Conservation (phyloP, 2,888 invertebrate genomes). For the Caenorhabditis plicata region DNA sequence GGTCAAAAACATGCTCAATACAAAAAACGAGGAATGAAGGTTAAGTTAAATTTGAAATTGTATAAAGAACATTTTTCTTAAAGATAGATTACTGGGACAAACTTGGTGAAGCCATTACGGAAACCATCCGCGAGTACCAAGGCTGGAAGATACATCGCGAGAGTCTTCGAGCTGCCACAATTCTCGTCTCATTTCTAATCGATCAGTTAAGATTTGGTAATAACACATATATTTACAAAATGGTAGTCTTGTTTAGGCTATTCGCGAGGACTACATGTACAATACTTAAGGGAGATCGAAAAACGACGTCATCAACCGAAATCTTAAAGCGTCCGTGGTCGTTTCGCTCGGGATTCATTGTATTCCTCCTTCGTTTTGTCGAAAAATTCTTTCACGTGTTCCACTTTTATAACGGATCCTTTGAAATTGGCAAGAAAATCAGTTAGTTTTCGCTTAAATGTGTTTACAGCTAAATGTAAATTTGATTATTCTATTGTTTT, state of each 20-base stretch:
- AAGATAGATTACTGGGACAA: slow-evolving; percentile 50
- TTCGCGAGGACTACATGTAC: slow-evolving; percentile 29
- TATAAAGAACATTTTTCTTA: not conserved
- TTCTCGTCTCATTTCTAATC: slow-evolving; percentile 47
- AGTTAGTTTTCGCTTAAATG: slow-evolving; percentile 35
- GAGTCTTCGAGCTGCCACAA: slow-evolving; percentile 43
- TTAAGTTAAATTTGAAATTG: slow-evolving; percentile 32
- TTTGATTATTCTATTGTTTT: not conserved
- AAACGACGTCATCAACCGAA: slow-evolving; percentile 10
- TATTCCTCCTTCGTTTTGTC: slow-evolving; percentile 13
- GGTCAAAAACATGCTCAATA: slow-evolving; percentile 30
- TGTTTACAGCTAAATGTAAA: slow-evolving; percentile 35
- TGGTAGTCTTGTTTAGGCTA: too few species aligned
- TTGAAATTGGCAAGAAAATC: slow-evolving; percentile 15
- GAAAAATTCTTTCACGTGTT: slow-evolving; percentile 37
- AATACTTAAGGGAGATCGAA: slow-evolving; percentile 20
- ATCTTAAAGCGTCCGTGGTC: slow-evolving; percentile 4
- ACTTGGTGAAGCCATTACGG: slow-evolving; percentile 49
- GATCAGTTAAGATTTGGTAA: slow-evolving; percentile 46
- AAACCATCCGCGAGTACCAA: slow-evolving; percentile 48
- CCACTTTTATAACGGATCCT: slow-evolving; percentile 23
- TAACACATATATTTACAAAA: slow-evolving; percentile 2
- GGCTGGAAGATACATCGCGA: slow-evolving; percentile 49
- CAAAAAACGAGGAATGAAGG: slow-evolving; percentile 18
- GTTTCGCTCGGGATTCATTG: slow-evolving; percentile 2